Evolutionary conservation across 2,113 vertebrate genomes (phyloP).

Genomic region (Colistium nudipinnis): DNA sequence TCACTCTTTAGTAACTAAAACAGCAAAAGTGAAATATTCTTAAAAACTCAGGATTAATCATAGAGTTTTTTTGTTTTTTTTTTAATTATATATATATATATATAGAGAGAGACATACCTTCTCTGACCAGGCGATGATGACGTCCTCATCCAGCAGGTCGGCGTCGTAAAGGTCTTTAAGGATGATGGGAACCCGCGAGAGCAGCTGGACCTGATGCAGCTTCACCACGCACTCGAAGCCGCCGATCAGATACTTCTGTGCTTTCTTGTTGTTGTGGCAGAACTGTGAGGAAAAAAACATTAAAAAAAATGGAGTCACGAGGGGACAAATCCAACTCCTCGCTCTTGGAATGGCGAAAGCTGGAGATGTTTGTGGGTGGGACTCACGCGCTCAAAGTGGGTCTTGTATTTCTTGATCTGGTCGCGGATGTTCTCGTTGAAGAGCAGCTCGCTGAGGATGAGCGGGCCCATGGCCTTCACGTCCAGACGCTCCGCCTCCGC

Average conservation of each 20-base stretch:
- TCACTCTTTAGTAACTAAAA: too few relatives aligned
- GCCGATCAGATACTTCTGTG: constrained; percentile 94
- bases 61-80: too few relatives aligned
- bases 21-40: too few relatives aligned
- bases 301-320: background rate
- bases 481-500: constrained; percentile 97
- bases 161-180: constrained; percentile 97
- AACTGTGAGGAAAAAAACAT: constrained; percentile 79
- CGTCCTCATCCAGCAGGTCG: constrained; percentile 95
- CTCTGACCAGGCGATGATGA: constrained; percentile 96
- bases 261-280: constrained; percentile 98
- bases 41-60: too few relatives aligned
- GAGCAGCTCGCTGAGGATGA: constrained; percentile 97
- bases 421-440: constrained; percentile 96
- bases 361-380: too few relatives aligned
- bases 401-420: constrained; percentile 96
- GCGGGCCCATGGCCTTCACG: constrained; percentile 95
- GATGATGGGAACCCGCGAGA: constrained; percentile 92
- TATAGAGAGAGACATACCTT: too few relatives aligned
- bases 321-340: background rate
- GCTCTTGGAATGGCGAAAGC: too few relatives aligned
- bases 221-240: constrained; percentile 97
- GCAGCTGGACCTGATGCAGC: constrained; percentile 92
- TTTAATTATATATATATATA: too few relatives aligned
- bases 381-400: constrained; percentile 95